phyloP scores from a whole-genome alignment of 2,797 vertebrate genomes.

The Austrolebias charrua region DNA sequence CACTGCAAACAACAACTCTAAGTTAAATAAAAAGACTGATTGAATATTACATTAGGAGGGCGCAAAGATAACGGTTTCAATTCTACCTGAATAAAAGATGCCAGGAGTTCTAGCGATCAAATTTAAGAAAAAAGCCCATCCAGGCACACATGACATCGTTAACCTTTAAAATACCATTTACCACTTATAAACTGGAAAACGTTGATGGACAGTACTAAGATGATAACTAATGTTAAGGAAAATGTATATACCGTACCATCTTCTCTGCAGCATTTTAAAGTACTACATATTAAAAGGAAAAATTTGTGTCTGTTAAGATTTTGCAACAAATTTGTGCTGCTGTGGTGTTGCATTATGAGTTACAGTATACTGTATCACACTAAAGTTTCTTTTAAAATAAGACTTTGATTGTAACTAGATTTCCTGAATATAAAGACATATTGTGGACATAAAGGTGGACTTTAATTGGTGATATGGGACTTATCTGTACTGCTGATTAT shows the following conservation, averaged over 20 bases:
- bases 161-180: not conserved
- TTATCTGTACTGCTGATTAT: too few species aligned
- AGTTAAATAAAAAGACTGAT: not conserved
- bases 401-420: not conserved
- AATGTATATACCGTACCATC: not conserved
- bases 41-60: not conserved
- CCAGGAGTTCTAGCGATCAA: not conserved
- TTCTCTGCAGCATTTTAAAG: not conserved
- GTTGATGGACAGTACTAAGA: not conserved
- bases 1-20: too few species aligned
- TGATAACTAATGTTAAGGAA: not conserved
- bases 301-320: not conserved
- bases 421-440: not conserved
- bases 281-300: not conserved
- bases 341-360: not conserved
- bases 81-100: not conserved
- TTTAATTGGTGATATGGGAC: too few species aligned
- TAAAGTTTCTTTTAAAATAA: not conserved
- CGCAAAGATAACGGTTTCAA: not conserved
- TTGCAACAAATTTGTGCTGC: not conserved
- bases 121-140: not conserved
- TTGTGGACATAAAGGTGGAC: too few species aligned
- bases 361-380: not conserved
- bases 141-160: not conserved
- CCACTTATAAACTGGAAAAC: not conserved